These are phyloP conservation scores for Thripadectes ignobilis DNA, from an alignment of 2,797 vertebrate species.

Conservation along the genomic window DNA sequence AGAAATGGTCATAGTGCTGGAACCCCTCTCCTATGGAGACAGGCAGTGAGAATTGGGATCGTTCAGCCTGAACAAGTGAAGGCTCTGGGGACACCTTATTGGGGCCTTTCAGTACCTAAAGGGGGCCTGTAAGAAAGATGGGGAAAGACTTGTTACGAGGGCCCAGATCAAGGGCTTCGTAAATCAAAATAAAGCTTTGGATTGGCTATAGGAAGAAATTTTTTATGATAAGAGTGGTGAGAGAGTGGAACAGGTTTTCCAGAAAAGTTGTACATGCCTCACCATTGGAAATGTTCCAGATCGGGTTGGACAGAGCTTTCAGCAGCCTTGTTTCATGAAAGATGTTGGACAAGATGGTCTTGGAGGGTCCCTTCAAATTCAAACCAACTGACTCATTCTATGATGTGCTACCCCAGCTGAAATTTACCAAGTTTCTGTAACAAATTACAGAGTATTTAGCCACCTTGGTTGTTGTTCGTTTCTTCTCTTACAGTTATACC, in stretches of 20 bases:
- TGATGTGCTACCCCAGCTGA: neutral
- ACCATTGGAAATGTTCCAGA: accelerated
- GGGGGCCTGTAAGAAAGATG: neutral
- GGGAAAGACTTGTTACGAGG: neutral
- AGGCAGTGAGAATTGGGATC: neutral
- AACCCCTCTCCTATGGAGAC: accelerated
- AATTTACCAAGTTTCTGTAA: neutral
- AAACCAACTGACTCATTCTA: accelerated
- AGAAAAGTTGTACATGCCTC: too few relatives aligned
- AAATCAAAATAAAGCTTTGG: neutral
- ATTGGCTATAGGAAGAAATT: neutral
- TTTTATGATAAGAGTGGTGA: accelerated
- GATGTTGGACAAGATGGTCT: neutral
- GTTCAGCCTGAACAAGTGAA: neutral
- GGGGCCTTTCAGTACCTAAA: accelerated
- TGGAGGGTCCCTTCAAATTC: neutral
- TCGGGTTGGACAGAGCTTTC: neutral
- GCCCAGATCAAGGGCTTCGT: neutral
- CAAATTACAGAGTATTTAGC: neutral
- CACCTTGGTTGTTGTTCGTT: neutral
- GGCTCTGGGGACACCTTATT: accelerated
- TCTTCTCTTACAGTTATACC: neutral
- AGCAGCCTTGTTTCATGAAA: accelerated
- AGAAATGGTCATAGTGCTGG: neutral
- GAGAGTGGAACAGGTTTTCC: neutral